A percentile compares a stretch with the other conserved stretches of the same genome.
These are phyloP conservation scores for Gnathonemus longibarbis DNA, from an alignment of 2,113 vertebrate species.

Conservation along the genomic window DNA sequence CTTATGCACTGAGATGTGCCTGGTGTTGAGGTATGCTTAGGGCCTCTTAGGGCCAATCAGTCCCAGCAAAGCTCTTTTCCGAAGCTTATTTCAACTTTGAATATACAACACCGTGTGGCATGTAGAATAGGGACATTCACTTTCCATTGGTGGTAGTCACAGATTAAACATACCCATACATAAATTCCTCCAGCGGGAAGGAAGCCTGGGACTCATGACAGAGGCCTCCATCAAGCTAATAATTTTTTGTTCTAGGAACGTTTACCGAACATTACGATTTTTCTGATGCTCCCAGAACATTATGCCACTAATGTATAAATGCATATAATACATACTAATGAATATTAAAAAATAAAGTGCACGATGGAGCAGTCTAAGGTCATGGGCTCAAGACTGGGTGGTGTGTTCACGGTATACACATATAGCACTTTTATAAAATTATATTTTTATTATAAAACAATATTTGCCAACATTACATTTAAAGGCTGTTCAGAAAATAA, in stretches of 20 bases:
- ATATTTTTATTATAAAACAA: neutral
- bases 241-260: neutral
- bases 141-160: neutral
- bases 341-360: neutral
- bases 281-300: neutral
- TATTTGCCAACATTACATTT: neutral
- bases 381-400: neutral
- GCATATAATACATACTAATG: neutral
- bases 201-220: neutral
- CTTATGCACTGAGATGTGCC: neutral
- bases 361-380: neutral
- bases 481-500: neutral
- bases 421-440: neutral
- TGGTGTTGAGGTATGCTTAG: neutral
- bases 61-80: neutral
- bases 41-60: neutral
- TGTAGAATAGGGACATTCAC: neutral
- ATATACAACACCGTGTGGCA: neutral
- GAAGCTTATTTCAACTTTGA: neutral
- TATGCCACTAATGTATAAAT: neutral
- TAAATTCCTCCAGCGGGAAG: neutral
- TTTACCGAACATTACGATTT: neutral
- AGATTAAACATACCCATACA: neutral
- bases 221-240: neutral
- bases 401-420: neutral